These are phyloP conservation scores for Agrochola litura DNA, from an alignment of 2,888 invertebrate genomes.

Conservation along the genomic window DNA sequence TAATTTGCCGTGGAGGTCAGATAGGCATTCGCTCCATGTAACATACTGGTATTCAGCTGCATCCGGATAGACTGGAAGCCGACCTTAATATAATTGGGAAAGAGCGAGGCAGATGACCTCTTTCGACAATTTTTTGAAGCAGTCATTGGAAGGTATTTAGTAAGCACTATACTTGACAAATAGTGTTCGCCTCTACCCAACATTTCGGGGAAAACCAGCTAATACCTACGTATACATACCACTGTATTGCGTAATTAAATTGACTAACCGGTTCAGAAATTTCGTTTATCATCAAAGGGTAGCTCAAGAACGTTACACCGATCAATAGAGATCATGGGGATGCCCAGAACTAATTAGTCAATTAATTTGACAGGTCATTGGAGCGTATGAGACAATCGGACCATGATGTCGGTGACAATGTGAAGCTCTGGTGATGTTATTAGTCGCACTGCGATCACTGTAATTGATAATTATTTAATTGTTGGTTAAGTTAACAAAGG, in stretches of 20 bases:
- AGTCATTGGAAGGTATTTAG: neutral
- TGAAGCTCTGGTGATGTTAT: conserved; percentile 12
- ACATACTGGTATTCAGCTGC: neutral
- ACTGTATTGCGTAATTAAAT: conserved; percentile 3
- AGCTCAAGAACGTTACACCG: neutral
- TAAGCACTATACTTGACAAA: neutral
- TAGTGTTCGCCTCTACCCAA: neutral
- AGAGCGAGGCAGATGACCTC: neutral
- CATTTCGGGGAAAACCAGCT: neutral
- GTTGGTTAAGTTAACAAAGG: neutral
- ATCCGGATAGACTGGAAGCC: neutral
- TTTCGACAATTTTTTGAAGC: neutral
- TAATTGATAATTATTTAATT: conserved; percentile 22
- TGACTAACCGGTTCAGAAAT: conserved; percentile 1
- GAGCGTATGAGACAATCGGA: conserved; percentile 29
- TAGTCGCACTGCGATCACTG: conserved; percentile 4
- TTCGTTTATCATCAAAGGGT: conserved; percentile 7
- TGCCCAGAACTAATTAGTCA: conserved; percentile 25
- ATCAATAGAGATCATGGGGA: conserved; percentile 17
- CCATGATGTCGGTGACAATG: conserved; percentile 10
- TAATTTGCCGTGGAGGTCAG: too few species aligned
- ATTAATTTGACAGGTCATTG: conserved; percentile 37
- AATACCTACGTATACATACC: neutral
- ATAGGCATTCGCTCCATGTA: neutral
- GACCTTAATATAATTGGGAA: neutral